phyloP scores from a whole-genome alignment of 2,888 invertebrate species.

The Diarsia rubi region DNA sequence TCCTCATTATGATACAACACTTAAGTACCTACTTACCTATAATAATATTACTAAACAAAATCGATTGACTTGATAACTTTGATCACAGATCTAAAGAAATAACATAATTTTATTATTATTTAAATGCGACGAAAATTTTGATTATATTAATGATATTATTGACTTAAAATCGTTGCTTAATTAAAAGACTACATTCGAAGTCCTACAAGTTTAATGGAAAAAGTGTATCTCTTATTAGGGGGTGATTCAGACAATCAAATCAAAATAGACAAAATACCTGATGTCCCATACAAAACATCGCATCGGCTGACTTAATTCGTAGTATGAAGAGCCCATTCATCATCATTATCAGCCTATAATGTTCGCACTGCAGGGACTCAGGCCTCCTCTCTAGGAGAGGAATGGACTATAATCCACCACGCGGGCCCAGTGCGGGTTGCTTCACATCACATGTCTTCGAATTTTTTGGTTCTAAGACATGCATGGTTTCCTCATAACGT shows the following conservation, averaged over 20 bases:
- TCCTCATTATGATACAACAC: slow-evolving; percentile 39
- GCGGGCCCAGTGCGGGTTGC: too few relatives aligned
- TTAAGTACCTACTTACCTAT: slow-evolving; percentile 14
- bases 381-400: too few relatives aligned
- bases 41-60: slow-evolving; percentile 35
- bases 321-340: too few relatives aligned
- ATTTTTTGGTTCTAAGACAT: too few relatives aligned
- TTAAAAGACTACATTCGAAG: background rate
- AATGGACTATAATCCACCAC: too few relatives aligned
- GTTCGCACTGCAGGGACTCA: too few relatives aligned
- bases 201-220: background rate
- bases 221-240: background rate
- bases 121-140: slow-evolving; percentile 7
- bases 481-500: too few relatives aligned
- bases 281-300: background rate
- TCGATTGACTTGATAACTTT: slow-evolving; percentile 36
- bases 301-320: background rate
- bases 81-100: slow-evolving; percentile 51
- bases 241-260: too few relatives aligned
- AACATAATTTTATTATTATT: background rate
- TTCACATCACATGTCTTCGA: too few relatives aligned
- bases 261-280: too few relatives aligned
- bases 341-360: too few relatives aligned
- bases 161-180: background rate
- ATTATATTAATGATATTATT: background rate